Conservation (phyloP, 2,797 vertebrate species). For the Coregonus ussuriensis region DNA sequence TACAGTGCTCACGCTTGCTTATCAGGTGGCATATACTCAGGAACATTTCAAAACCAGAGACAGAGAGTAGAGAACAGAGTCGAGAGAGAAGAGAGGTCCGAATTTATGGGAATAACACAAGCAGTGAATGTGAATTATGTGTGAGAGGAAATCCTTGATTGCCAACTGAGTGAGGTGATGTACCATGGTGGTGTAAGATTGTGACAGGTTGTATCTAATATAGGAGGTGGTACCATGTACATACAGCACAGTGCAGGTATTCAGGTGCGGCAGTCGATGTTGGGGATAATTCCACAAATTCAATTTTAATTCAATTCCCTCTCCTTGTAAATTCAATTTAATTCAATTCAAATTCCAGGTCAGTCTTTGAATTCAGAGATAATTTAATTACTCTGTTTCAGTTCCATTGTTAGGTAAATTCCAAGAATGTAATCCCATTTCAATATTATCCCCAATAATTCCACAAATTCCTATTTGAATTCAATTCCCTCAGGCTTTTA, state of each 20-base stretch:
- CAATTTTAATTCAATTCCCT: too few relatives aligned
- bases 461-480: too few relatives aligned
- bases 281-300: not conserved
- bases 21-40: not conserved
- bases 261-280: not conserved
- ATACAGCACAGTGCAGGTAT: not conserved
- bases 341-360: too few relatives aligned
- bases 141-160: not conserved
- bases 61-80: not conserved
- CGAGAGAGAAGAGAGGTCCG: not conserved
- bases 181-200: not conserved
- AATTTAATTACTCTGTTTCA: too few relatives aligned
- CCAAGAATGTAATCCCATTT: too few relatives aligned
- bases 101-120: not conserved
- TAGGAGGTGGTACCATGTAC: not conserved
- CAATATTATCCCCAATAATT: too few relatives aligned
- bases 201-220: not conserved
- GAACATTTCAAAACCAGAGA: not conserved
- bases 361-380: too few relatives aligned
- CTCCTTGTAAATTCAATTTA: too few relatives aligned
- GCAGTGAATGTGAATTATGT: not conserved
- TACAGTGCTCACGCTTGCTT: not conserved
- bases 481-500: too few relatives aligned
- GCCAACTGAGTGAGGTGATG: not conserved
- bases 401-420: too few relatives aligned